Evolutionary conservation across 2,113 vertebrate genomes (phyloP).

Genomic region (Tautogolabrus adspersus): DNA sequence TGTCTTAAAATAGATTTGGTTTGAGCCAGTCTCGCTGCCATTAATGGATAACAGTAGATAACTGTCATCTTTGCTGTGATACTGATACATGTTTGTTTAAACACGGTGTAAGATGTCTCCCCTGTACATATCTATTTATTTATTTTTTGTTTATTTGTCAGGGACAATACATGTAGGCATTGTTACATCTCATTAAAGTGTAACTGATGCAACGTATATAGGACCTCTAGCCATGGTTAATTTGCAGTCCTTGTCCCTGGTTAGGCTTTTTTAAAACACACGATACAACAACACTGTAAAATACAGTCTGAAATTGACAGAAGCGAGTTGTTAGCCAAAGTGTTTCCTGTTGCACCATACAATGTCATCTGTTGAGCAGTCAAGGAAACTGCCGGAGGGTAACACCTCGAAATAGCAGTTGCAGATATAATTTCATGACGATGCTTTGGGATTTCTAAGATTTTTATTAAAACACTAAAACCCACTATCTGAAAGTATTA

Average conservation of each 20-base stretch:
- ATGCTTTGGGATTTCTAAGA: background rate
- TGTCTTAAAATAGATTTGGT: constrained; percentile 10
- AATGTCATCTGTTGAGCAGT: constrained; percentile 14
- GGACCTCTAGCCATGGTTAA: too few species aligned
- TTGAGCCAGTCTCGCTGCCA: background rate
- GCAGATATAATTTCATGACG: background rate
- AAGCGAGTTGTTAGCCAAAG: constrained; percentile 6
- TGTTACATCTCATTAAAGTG: too few species aligned
- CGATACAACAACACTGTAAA: too few species aligned
- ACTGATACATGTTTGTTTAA: background rate
- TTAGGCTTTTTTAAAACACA: too few species aligned
- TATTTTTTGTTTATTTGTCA: too few species aligned
- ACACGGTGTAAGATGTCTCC: background rate
- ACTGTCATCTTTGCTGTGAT: background rate
- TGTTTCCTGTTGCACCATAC: constrained; percentile 64
- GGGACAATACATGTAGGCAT: too few species aligned
- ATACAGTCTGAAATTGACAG: background rate
- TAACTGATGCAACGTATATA: too few species aligned
- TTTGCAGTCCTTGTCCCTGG: too few species aligned
- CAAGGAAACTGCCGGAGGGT: constrained; percentile 46
- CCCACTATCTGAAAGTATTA: background rate
- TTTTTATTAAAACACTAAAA: background rate
- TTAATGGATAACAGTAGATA: background rate
- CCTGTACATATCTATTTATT: background rate
- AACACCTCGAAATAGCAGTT: background rate